A percentile compares a stretch with the other conserved stretches of the same genome.
These are phyloP conservation scores for Pogonocichla stellata DNA, from an alignment of 2,113 vertebrate genomes.

Conservation along the genomic window DNA sequence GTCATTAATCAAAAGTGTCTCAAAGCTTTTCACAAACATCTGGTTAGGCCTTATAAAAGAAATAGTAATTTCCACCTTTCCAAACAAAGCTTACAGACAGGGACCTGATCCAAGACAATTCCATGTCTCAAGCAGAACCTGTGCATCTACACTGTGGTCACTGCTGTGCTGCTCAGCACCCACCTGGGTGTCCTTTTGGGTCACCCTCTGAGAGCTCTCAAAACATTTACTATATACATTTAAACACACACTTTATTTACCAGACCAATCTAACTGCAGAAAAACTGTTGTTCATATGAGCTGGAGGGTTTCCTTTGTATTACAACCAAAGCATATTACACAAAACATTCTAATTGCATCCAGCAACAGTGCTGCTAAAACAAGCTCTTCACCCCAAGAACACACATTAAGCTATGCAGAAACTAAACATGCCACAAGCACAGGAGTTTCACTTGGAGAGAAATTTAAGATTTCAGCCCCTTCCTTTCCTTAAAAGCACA, in stretches of 20 bases:
- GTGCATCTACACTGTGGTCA: background rate
- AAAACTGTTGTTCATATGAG: background rate
- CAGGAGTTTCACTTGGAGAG: background rate
- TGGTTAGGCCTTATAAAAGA: background rate
- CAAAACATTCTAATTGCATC: background rate
- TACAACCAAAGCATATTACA: background rate
- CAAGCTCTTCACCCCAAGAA: background rate
- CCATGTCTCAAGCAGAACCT: background rate
- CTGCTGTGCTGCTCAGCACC: background rate
- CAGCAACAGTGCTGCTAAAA: background rate
- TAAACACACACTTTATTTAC: background rate
- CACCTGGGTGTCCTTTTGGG: background rate
- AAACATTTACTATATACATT: background rate
- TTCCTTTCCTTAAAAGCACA: background rate
- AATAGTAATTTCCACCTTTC: background rate
- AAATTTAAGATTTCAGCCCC: background rate
- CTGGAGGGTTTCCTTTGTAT: background rate
- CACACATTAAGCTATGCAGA: rapidly evolving
- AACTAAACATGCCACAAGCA: background rate
- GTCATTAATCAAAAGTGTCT: conserved; percentile 15
- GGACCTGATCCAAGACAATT: background rate
- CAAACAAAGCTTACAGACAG: background rate
- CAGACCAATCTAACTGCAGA: background rate
- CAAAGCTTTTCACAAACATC: conserved; percentile 17
- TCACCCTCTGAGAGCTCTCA: background rate